phyloP scores from a whole-genome alignment of 2,888 invertebrate genomes.

The Tiliacea aurago region DNA sequence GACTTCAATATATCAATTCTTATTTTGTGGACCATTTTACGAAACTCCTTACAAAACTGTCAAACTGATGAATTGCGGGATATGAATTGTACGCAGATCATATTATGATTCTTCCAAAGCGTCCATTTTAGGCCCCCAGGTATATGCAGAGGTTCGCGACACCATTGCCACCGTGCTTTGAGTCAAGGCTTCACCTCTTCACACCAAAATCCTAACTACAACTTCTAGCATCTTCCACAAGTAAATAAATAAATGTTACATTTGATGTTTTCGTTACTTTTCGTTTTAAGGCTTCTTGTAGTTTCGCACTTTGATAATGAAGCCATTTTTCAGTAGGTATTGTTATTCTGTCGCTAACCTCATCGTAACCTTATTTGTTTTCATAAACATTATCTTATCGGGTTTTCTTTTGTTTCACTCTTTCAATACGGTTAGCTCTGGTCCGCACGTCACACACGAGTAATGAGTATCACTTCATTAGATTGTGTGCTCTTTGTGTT shows the following conservation, averaged over 20 bases:
- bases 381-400: constrained; percentile 73
- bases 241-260: constrained; percentile 46
- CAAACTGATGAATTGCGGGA: too few relatives aligned
- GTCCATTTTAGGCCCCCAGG: too few relatives aligned
- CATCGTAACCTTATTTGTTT: constrained; percentile 70
- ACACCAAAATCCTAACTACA: constrained; percentile 33
- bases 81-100: too few relatives aligned
- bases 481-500: constrained; percentile 59
- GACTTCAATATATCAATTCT: too few relatives aligned
- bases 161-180: constrained; percentile 27
- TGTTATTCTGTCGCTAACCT: constrained; percentile 53
- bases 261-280: constrained; percentile 5
- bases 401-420: constrained; percentile 74
- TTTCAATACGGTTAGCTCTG: constrained; percentile 64
- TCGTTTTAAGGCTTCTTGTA: constrained; percentile 20
- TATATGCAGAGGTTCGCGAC: constrained; percentile 47
- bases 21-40: too few relatives aligned
- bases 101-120: too few relatives aligned
- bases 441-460: constrained; percentile 58
- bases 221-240: constrained; percentile 37
- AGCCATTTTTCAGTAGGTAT: constrained; percentile 45
- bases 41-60: too few relatives aligned
- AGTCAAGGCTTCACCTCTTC: constrained; percentile 61
- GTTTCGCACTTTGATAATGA: constrained; percentile 44
- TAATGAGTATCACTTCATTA: constrained; percentile 55